Evolutionary conservation across 2,113 vertebrate species (phyloP).

Genomic region (Gallinago jamesoni): DNA sequence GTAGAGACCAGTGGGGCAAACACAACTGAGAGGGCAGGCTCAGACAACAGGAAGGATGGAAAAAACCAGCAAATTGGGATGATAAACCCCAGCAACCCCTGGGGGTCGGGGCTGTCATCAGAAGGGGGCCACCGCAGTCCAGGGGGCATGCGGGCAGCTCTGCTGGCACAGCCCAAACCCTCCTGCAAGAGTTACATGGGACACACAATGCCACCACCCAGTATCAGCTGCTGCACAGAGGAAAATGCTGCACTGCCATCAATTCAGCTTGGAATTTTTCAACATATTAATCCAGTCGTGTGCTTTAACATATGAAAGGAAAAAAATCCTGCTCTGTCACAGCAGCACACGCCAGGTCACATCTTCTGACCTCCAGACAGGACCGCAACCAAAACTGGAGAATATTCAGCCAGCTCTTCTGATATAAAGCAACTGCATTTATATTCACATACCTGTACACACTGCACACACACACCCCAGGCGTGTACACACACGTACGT

Average conservation of each 20-base stretch:
- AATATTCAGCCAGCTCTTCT: neutral
- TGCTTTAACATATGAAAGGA: neutral
- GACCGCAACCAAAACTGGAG: too few relatives aligned
- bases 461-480: too few relatives aligned
- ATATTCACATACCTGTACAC: fast-evolving
- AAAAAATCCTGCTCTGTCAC: neutral
- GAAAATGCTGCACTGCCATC: neutral
- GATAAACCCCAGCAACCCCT: neutral
- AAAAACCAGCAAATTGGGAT: fast-evolving
- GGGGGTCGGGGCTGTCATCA: neutral
- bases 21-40: neutral
- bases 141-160: neutral
- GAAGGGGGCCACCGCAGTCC: neutral
- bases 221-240: neutral
- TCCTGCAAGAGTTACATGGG: neutral
- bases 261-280: neutral
- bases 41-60: neutral
- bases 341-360: neutral
- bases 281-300: neutral
- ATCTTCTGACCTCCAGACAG: neutral
- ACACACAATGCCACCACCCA: neutral
- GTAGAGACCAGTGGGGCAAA: neutral
- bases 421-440: neutral
- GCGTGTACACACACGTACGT: fast-evolving
- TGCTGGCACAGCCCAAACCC: neutral